Evolutionary conservation across 2,888 invertebrate species (phyloP).

Genomic region (Buathra laborator): DNA sequence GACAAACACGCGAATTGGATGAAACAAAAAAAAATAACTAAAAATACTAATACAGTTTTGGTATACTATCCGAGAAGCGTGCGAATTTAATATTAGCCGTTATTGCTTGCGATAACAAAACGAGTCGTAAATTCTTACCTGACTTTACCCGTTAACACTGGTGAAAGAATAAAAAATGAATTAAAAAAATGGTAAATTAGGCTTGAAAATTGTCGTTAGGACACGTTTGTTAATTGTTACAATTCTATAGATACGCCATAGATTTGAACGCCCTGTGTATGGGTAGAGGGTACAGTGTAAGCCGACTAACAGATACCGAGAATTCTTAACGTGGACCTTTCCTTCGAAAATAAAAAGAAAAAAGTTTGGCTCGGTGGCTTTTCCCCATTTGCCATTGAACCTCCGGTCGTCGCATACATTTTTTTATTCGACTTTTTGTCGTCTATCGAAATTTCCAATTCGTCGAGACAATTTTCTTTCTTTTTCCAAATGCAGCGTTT

Average conservation of each 20-base stretch:
- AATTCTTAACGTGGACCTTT: slow-evolving; percentile 10
- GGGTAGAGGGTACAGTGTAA: slow-evolving; percentile 55
- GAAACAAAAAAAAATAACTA: background rate
- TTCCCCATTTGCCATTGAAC: background rate
- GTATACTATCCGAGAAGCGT: slow-evolving; percentile 65
- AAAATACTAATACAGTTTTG: slow-evolving; percentile 51
- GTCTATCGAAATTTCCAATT: no score
- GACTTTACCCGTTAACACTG: slow-evolving; percentile 57
- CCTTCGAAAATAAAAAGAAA: background rate
- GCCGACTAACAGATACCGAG: slow-evolving; percentile 56
- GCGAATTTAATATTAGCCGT: slow-evolving; percentile 54
- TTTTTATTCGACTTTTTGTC: background rate
- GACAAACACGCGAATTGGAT: background rate
- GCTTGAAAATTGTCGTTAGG: slow-evolving; percentile 52
- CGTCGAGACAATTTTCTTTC: background rate
- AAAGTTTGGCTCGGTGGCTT: background rate
- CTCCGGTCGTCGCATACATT: background rate
- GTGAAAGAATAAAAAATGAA: background rate
- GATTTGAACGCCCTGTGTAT: slow-evolving; percentile 60
- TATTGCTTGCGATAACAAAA: slow-evolving; percentile 65
- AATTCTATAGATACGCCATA: slow-evolving; percentile 32
- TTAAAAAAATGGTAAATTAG: background rate
- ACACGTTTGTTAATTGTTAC: slow-evolving; percentile 32
- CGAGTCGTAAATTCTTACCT: slow-evolving; percentile 44
- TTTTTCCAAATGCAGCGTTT: no score